Evolutionary conservation across 2,113 vertebrate genomes (phyloP).

Genomic region (Ceyx melanurus): DNA sequence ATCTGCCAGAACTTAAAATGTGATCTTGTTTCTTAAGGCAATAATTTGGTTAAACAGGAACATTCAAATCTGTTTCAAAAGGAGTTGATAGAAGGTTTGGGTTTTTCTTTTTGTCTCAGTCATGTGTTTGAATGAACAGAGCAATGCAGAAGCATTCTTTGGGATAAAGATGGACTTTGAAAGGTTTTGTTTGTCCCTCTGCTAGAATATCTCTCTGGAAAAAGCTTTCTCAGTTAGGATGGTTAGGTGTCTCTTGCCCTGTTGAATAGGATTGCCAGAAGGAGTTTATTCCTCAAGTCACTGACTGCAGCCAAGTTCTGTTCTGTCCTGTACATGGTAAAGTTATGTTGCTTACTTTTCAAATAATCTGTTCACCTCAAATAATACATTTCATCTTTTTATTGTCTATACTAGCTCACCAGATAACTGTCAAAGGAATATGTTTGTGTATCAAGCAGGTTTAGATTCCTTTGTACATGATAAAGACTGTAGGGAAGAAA

Average conservation of each 20-base stretch:
- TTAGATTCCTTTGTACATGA: neutral
- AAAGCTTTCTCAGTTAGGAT: neutral
- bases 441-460: neutral
- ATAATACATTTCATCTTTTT: neutral
- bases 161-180: neutral
- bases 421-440: neutral
- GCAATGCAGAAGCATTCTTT: neutral
- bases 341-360: constrained; percentile 29
- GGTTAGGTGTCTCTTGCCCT: neutral
- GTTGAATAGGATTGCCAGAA: constrained; percentile 33
- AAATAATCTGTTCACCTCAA: neutral
- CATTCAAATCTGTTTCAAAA: neutral
- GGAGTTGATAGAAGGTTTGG: neutral
- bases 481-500: neutral
- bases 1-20: constrained; percentile 20
- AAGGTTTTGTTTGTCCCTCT: neutral
- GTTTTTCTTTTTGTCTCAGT: neutral
- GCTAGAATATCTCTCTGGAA: neutral
- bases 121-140: neutral
- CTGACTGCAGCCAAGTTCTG: constrained; percentile 17
- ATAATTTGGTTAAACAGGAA: neutral
- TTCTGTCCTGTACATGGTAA: constrained; percentile 15
- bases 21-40: neutral
- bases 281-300: neutral
- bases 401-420: neutral